Evolutionary conservation across 2,113 vertebrate species (phyloP).

Genomic region (Paraplagusia blochii): DNA sequence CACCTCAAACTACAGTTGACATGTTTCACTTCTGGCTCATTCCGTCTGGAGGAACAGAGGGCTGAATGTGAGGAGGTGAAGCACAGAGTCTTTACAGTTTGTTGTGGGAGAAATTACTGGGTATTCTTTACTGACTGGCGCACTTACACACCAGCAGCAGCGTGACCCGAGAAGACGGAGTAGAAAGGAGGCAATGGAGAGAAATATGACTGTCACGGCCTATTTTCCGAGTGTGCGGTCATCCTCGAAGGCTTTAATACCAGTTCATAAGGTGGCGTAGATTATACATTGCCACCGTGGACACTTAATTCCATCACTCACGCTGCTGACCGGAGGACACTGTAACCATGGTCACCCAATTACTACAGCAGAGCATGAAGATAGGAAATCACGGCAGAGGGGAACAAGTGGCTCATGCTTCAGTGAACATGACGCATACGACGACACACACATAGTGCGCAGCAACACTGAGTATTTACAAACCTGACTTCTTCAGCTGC

Average conservation of each 20-base stretch:
- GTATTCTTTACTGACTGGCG: not conserved
- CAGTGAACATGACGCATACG: constrained; percentile 29
- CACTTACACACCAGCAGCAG: constrained; percentile 23
- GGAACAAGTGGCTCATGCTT: constrained; percentile 18
- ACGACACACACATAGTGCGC: constrained; percentile 3
- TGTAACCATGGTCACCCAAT: constrained; percentile 46
- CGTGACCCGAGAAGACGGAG: constrained; percentile 33
- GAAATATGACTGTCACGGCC: constrained; percentile 42
- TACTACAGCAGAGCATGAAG: constrained; percentile 27
- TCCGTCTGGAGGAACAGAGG: constrained; percentile 12
- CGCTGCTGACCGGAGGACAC: constrained; percentile 23
- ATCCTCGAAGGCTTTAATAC: constrained; percentile 40
- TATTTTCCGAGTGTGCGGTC: constrained; percentile 37
- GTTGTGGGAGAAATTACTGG: constrained; percentile 30
- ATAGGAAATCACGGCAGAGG: constrained; percentile 20
- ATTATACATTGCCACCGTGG: constrained; percentile 25
- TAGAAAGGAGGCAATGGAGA: constrained; percentile 30
- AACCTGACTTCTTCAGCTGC: no score
- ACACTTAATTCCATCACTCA: constrained; percentile 35
- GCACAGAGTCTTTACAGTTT: constrained; percentile 26
- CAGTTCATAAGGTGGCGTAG: constrained; percentile 40
- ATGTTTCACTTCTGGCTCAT: constrained; percentile 13
- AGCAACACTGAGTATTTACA: constrained; percentile 20
- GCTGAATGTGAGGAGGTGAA: constrained; percentile 14
- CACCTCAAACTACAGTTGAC: constrained; percentile 14